Evolutionary conservation across 2,797 vertebrate species (phyloP), one percentile per base, ranked within the genome.

Genomic region (Ibycter americanus): DNA sequence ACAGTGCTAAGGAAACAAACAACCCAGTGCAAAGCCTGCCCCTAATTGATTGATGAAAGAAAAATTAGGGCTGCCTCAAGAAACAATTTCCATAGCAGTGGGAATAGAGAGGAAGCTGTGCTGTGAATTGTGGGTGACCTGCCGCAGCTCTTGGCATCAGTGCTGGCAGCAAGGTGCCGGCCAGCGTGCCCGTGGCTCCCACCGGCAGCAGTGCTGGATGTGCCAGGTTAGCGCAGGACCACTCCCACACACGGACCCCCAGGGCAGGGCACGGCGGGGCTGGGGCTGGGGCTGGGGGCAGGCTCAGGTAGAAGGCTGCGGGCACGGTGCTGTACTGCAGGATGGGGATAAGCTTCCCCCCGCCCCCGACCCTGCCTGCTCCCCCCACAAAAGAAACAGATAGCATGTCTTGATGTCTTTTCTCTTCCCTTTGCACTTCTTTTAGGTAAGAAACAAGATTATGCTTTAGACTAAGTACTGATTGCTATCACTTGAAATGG

Each of bases 91-190:
- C 86, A 61, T 77, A 89, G 82, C 76, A 91, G 74, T 92, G 72
- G 89, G 76, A 91, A 77, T 4, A 34, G 31, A 87, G 55, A 59
- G 22, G 83, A 81, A 87, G 67, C 83, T 70, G 83, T 51, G 54
- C 36, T 4, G 10, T 20, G 36, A 51, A 65, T 61, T 73, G 51
- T 20, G 21, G 52, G 25, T 0, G 0, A 67, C 49, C 17, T 0
- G 1, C 15, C 5, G 2, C 23, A 34, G 46, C 46, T 79, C n/a
- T 76, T 61, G 58, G 73, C 25, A 31, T 18, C 3, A 0, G 21
- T 8, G 2, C 8, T 0, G 1, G 36, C 29, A 55, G 38, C 0
- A 0, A 47, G n/a, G 16, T 40, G 81, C 56, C 0, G 0, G 26
- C 23, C 56, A 1, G 21, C 1, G 1, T 29, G 20, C 49, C 32